A percentile compares a stretch with the other conserved stretches of the same genome.
These are phyloP conservation scores for Herpetotheres cachinnans DNA, from an alignment of 2,113 vertebrate species.

Conservation along the genomic window DNA sequence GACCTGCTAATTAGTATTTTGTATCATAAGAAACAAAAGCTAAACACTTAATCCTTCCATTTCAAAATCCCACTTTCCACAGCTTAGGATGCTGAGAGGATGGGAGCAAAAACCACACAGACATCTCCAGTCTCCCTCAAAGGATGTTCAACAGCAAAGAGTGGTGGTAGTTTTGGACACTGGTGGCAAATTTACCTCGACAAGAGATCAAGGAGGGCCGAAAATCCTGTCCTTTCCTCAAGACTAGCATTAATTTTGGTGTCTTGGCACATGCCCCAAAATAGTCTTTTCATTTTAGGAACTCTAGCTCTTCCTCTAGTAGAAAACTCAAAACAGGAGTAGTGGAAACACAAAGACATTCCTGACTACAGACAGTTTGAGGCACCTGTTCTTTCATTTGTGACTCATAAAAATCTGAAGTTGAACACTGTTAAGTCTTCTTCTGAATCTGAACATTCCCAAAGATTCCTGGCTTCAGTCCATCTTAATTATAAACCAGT, in stretches of 20 bases:
- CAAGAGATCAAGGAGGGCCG: background rate
- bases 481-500: background rate
- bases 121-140: background rate
- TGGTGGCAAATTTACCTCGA: background rate
- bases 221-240: background rate
- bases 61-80: background rate
- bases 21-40: background rate
- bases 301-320: background rate
- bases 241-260: background rate
- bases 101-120: background rate
- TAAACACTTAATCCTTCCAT: background rate
- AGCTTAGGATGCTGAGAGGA: background rate
- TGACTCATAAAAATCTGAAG: background rate
- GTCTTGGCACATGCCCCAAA: background rate
- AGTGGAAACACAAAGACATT: background rate
- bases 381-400: background rate
- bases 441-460: background rate
- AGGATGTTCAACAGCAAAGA: background rate
- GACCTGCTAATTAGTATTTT: background rate
- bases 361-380: background rate
- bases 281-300: background rate
- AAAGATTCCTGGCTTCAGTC: background rate
- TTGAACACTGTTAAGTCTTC: background rate
- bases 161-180: background rate
- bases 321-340: background rate